Evolutionary conservation across 2,113 vertebrate genomes (phyloP), one percentile per base, ranked within the genome.

Genomic region (Pachyramphus minor): DNA sequence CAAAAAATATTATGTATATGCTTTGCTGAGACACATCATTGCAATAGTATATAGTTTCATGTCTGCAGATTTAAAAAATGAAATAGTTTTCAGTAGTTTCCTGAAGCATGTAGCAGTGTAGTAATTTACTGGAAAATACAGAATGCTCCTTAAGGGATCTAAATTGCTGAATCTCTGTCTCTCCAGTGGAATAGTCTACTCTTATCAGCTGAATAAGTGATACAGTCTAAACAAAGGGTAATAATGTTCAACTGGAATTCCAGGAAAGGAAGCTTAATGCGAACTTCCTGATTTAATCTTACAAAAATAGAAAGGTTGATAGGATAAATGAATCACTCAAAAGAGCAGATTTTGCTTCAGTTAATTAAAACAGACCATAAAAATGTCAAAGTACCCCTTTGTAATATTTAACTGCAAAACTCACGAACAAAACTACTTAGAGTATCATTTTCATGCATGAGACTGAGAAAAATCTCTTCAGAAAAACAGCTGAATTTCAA

Each of bases 211-310:
- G 56, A 80, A 59, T 90, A 96, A 96, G 85, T 93, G 95, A 93
- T 88, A 83, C 39, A 86, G 92, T 93, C 92, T 86, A 96, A 97
- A 95, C 95, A 96, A 96, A 97, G 95, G 95, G 87, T 94, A 96
- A 92, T 96, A 91, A 95, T 66, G 56, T 95, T 90, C 83, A 64
- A 81, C 72, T 96, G 95, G 90, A 97, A 90, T 97, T 97, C 92
- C 95, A 96, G 95, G 96, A 97, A 96, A 96, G 88, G 95, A 97
- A 96, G 83, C 92, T 86, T 88, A 93, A 95, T 90, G 88, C 0
- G 79, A 95, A 89, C 93, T 97, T 97, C 95, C 95, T 96, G 92
- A 95, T 97, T 90, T 93, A 92, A 96, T 94, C 93, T 96, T 86
- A 86, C 92, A 90, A 96, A 95, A 96, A 97, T 96, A 96, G 95